phyloP scores from a whole-genome alignment of 2,113 vertebrate species.

The Rousettus leschenaultii region DNA sequence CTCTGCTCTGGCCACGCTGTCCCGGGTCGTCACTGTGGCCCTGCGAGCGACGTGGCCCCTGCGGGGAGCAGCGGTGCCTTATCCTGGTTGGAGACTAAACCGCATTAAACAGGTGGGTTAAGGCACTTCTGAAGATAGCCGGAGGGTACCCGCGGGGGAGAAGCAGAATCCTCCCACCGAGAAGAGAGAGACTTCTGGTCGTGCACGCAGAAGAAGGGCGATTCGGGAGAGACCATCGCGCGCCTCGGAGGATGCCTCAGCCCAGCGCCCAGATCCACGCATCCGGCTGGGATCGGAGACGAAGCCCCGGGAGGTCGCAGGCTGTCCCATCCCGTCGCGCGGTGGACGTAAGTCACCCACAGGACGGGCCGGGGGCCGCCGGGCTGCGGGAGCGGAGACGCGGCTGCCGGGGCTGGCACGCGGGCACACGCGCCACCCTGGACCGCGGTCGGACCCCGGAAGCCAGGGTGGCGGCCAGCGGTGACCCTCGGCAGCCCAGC shows the following conservation, averaged over 20 bases:
- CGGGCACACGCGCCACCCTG: not conserved
- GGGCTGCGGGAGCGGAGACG: not conserved
- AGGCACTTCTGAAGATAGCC: not conserved
- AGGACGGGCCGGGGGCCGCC: too few relatives aligned
- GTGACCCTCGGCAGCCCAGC: not conserved
- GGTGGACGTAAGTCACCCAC: not conserved
- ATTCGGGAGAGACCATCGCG: not conserved
- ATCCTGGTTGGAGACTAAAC: not conserved
- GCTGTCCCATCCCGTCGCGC: too few relatives aligned
- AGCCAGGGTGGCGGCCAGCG: not conserved
- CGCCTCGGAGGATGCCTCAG: not conserved
- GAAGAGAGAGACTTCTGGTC: not conserved
- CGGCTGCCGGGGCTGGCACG: not conserved
- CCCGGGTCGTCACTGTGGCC: accelerated
- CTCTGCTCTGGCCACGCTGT: too few relatives aligned
- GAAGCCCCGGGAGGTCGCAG: too few relatives aligned
- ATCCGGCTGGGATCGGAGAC: not conserved
- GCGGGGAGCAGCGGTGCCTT: accelerated
- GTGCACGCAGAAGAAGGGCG: not conserved
- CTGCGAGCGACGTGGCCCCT: accelerated
- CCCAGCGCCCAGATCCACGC: not conserved
- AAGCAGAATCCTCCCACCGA: not conserved
- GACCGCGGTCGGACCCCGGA: not conserved
- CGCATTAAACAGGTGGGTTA: not conserved
- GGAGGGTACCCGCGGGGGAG: not conserved